Conservation (phyloP, 2,888 invertebrate species). For the Nowickia ferox region DNA sequence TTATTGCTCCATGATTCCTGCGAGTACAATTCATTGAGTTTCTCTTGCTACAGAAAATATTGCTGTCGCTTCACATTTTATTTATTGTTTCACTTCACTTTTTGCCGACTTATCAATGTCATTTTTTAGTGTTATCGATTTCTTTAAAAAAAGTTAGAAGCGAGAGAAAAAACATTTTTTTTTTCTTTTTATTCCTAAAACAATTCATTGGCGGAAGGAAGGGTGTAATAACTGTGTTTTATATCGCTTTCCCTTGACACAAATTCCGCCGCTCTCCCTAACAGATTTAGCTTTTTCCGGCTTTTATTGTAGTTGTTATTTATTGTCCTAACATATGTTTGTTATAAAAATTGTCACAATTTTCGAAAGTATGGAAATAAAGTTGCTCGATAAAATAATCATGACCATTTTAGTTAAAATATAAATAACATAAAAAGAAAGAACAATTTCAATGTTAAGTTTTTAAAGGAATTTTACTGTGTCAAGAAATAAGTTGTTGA, state of each 20-base stretch:
- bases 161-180: neutral
- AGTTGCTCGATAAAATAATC: too few relatives aligned
- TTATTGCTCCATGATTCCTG: neutral
- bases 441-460: too few relatives aligned
- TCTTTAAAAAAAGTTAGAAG: neutral
- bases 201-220: constrained; percentile 15
- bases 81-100: neutral
- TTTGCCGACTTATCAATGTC: neutral
- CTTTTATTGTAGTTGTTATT: neutral
- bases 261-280: neutral
- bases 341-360: neutral
- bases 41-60: neutral
- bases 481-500: too few relatives aligned
- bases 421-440: too few relatives aligned
- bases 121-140: constrained; percentile 31
- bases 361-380: too few relatives aligned
- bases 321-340: constrained; percentile 54
- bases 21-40: neutral
- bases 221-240: constrained; percentile 23
- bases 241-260: neutral
- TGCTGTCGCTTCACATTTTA: neutral
- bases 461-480: too few relatives aligned
- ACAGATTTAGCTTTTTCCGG: neutral
- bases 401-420: too few relatives aligned
- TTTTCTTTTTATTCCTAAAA: neutral